Evolutionary conservation across 2,888 invertebrate genomes (phyloP), one percentile per base, ranked within the genome.

Genomic region (Mystacides longicornis): DNA sequence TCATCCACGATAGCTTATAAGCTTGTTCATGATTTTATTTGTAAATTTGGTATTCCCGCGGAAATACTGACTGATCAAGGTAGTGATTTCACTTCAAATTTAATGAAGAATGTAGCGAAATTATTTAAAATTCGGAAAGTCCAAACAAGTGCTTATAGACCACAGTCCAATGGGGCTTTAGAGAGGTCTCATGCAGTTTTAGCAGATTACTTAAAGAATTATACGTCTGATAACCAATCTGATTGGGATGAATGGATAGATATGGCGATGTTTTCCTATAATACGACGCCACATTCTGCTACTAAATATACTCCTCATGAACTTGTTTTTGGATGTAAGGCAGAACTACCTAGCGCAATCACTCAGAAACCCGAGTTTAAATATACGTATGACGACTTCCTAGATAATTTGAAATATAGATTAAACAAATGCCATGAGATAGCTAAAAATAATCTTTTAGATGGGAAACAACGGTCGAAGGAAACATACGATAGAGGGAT

Each of bases 1-100:
- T 64, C 69, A 1, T 22, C 43, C 45, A 68, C 67, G 0, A 60
- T 69, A 5, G 67, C 68, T 1, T 16, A 5, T 2, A 1, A 62
- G 61, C 52, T 59, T 31, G 23, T 61, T 66, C 5, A 60, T 60
- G 5, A 59, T 59, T 49, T 54, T 57, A 53, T 64, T 63, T 23
- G 62, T 66, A 19, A 59, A 60, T 48, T 59, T 51, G 55, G 57
- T 5, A 57, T 66, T 70, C 73, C 73, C 64, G 79, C 68, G 42
- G 77, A 76, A 31, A 78, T 79, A 57, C 78, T 78, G 48, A 79
- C 77, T 51, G 78, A 79, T 57, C 73, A 75, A 54, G 75, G 73
- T 62, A 78, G 77, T 58, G 78, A 77, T 56, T 74, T 73, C 55
- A 67, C 65, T 49, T 54, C 65, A 1, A 54, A 62, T 14, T 14